These are phyloP conservation scores for Epinephelus fuscoguttatus DNA, from an alignment of 2,113 vertebrate genomes.

Conservation along the genomic window DNA sequence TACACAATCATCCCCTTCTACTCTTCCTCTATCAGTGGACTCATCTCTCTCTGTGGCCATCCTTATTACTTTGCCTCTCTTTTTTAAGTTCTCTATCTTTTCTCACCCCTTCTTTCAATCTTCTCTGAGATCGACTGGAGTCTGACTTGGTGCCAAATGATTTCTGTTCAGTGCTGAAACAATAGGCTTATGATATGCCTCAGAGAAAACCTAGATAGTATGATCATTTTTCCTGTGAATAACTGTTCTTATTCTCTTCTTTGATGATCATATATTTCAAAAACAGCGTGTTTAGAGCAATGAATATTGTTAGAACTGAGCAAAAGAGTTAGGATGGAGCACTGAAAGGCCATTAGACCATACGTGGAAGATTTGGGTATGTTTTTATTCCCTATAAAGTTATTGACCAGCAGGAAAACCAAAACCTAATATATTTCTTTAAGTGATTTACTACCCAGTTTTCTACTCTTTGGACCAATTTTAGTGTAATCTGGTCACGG, in stretches of 20 bases:
- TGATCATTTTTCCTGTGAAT: background rate
- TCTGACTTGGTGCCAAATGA: constrained; percentile 13
- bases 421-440: background rate
- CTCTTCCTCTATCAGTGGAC: background rate
- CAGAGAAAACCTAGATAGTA: background rate
- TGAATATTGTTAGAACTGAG: background rate
- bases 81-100: background rate
- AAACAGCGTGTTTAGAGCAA: background rate
- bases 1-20: constrained; percentile 11
- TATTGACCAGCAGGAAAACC: background rate
- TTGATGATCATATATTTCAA: background rate
- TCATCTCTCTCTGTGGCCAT: background rate
- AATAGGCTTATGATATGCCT: background rate
- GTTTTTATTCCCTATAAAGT: background rate
- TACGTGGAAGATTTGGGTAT: background rate
- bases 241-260: background rate
- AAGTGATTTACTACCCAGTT: too few species aligned
- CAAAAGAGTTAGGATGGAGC: background rate
- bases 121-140: background rate
- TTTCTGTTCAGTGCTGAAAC: background rate
- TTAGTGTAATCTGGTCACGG: background rate
- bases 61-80: background rate
- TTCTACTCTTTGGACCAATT: background rate
- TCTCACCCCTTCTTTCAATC: background rate
- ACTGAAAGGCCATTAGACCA: background rate